Percentiles rank a stretch among this genome's conserved stretches.
Evolutionary conservation across 1,140 invertebrate genomes (phyloP).

Genomic region (Asobara japonica): DNA sequence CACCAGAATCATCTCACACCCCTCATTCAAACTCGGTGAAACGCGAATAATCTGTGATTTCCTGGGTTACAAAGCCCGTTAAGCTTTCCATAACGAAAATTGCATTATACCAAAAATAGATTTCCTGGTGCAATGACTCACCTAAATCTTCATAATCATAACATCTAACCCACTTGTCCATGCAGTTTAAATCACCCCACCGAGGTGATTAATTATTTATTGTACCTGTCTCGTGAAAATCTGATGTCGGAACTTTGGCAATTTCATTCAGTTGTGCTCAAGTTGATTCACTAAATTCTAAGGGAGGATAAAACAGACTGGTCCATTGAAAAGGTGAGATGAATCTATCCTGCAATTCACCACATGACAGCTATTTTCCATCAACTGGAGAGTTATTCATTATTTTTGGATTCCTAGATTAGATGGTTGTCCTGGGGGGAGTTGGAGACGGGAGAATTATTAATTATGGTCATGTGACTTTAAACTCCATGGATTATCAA

Average conservation of each 20-base stretch:
- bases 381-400: no score
- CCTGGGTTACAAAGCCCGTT: constrained; percentile 4
- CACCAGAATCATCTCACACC: not conserved
- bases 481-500: no score
- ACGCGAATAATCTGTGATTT: not conserved
- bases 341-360: not conserved
- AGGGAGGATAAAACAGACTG: not conserved
- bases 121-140: constrained; percentile 6
- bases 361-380: constrained; percentile 44
- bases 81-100: not conserved
- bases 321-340: not conserved
- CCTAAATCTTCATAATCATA: not conserved
- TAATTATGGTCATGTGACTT: no score
- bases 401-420: no score
- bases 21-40: not conserved
- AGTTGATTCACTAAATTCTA: not conserved
- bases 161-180: constrained; percentile 20
- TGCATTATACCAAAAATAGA: constrained; percentile 4
- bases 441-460: no score
- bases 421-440: no score
- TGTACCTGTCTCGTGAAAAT: constrained; percentile 37
- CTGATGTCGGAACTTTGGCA: not conserved
- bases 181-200: not conserved
- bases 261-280: not conserved
- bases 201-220: constrained; percentile 34